Percentiles rank a stretch among this genome's conserved stretches.
These are phyloP conservation scores for Laterallus jamaicensis DNA, from an alignment of 2,113 vertebrate genomes.

Conservation along the genomic window DNA sequence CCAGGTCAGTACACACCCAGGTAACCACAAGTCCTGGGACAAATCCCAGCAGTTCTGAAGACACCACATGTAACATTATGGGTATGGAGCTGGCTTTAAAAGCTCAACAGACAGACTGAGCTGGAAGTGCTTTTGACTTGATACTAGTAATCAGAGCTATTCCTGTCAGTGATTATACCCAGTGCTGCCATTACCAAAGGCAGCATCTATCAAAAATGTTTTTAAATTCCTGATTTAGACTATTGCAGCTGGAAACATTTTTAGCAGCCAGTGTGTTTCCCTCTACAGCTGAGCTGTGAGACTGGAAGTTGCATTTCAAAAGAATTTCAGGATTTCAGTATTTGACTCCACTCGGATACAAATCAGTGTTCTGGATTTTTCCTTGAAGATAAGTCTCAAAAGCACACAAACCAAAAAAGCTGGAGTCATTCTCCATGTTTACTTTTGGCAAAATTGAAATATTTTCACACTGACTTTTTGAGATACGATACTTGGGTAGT, in stretches of 20 bases:
- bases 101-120: neutral
- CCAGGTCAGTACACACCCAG: neutral
- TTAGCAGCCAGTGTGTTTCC: constrained; percentile 13
- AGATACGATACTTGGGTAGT: neutral
- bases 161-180: constrained; percentile 45
- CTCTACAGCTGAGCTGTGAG: neutral
- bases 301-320: neutral
- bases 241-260: constrained; percentile 53
- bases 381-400: neutral
- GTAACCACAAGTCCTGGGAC: neutral
- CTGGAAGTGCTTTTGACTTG: constrained; percentile 12
- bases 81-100: neutral
- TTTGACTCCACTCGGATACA: neutral
- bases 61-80: neutral
- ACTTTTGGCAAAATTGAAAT: constrained; percentile 4
- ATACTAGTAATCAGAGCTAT: constrained; percentile 47
- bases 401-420: neutral
- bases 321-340: neutral
- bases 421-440: neutral
- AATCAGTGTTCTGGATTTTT: constrained; percentile 5
- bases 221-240: constrained; percentile 41
- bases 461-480: neutral
- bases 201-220: constrained; percentile 27
- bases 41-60: neutral
- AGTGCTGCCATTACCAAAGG: constrained; percentile 17